These are phyloP conservation scores for Sphaerodactylus townsendi DNA, from an alignment of 2,113 vertebrate genomes.

Conservation along the genomic window DNA sequence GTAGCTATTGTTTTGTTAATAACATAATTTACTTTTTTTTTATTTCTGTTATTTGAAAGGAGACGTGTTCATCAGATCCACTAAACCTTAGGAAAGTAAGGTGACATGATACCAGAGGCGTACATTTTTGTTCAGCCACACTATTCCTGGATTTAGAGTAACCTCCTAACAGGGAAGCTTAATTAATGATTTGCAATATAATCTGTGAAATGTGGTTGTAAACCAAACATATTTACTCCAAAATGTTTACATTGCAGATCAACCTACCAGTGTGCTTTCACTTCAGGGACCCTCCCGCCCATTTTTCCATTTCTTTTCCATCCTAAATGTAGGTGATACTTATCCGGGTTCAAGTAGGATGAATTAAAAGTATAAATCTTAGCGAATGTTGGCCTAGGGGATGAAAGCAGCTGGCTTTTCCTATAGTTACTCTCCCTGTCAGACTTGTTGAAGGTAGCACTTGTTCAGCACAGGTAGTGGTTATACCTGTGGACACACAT, in stretches of 20 bases:
- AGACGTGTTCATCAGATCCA: neutral
- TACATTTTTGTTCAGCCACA: neutral
- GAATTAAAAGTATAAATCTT: neutral
- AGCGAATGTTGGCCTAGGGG: no score
- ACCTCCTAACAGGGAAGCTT: neutral
- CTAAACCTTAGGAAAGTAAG: fast-evolving
- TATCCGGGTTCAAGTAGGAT: neutral
- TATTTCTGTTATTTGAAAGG: neutral
- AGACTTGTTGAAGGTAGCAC: neutral
- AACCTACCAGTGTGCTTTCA: neutral
- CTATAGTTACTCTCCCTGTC: neutral
- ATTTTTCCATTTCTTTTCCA: no score
- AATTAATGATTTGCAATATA: neutral
- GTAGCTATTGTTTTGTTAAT: neutral
- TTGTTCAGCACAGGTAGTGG: no score
- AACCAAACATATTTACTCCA: neutral
- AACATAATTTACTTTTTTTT: neutral
- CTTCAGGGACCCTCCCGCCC: no score
- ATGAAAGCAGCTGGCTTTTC: neutral
- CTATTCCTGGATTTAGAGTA: neutral
- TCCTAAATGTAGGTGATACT: no score
- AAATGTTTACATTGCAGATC: neutral
- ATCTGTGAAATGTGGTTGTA: neutral
- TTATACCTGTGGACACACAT: no score
- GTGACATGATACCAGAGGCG: fast-evolving